Evolutionary conservation across 2,888 invertebrate genomes (phyloP), one percentile per base, ranked within the genome.

Genomic region (Drosophila infuscata): DNA sequence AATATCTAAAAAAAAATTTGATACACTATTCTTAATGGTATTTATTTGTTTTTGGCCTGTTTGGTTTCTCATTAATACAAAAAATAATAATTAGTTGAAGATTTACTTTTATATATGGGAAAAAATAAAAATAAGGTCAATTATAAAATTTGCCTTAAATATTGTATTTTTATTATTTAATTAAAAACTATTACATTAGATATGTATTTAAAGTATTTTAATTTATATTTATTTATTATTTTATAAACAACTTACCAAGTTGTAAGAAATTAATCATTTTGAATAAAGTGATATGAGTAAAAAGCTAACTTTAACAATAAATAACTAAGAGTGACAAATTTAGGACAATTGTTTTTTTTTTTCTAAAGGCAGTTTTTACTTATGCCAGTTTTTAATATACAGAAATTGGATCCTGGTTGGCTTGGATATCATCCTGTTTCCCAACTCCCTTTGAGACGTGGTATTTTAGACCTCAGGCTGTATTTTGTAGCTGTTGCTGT

Each of bases 401-500:
- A 48, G 12, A 30, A 61, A 17, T 20, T 30, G 20, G n/a, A 3
- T 33, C 35, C 9, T 53, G 15, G 17, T 6, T 36, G 25, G 25
- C 54, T 20, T 20, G 20, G 33, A 20, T 35, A 20, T 1, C 25
- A 15, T 53, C 0, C 11, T 20, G 20, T 25, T 36, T 60, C 30
- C 12, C 1, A 43, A 36, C 25, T 33, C 3, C 41, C 52, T 52
- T 53, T 52, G 38, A 46, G 58, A 54, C 35, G 33, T 36, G 25
- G 3, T 12, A n/a, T 2, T 5, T 5, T 29, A 36, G 68, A 46
- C 51, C 35, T 36, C 20, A 46, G 57, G 46, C 41, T 20, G 25
- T 15, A 11, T 15, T 29, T 58, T 33, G 59, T 41, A 56, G 56
- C 53, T 71, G 63, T 32, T 20, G 59, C 38, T 38, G 68, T 41